These are phyloP conservation scores for Myotis pilosus DNA, from an alignment of 2,797 vertebrate species.

Conservation along the genomic window DNA sequence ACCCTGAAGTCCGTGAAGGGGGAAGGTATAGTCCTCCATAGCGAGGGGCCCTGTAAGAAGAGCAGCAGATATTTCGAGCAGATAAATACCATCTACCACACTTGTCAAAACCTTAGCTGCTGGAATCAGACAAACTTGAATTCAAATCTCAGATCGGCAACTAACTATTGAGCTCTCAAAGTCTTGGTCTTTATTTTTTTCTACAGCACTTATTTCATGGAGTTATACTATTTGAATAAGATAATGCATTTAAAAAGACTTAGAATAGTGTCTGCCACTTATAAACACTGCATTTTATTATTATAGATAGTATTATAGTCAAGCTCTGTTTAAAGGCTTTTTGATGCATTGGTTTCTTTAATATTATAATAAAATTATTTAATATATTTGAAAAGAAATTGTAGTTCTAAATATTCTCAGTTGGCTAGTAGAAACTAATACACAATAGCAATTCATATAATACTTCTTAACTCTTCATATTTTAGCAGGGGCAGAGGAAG, in stretches of 20 bases:
- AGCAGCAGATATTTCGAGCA: background rate
- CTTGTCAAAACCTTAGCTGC: background rate
- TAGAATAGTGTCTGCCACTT: background rate
- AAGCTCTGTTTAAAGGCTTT: background rate
- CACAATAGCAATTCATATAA: background rate
- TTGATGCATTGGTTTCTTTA: background rate
- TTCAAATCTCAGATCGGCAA: background rate
- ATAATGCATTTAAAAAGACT: background rate
- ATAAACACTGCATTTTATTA: background rate
- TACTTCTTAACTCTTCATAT: background rate
- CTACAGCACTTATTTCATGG: background rate
- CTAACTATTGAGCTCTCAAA: background rate
- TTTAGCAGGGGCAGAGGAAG: background rate
- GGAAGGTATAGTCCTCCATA: background rate
- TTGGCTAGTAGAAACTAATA: background rate
- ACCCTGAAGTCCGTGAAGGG: background rate
- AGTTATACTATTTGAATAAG: background rate
- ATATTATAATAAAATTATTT: background rate
- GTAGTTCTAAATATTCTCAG: background rate
- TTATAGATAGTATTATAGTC: background rate
- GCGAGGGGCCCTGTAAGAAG: background rate
- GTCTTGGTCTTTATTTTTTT: background rate
- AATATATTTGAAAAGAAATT: background rate
- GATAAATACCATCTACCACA: background rate
- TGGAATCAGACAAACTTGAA: background rate